Evolutionary conservation across 2,113 vertebrate genomes (phyloP), one percentile per base, ranked within the genome.

Genomic region (Trinectes maculatus): DNA sequence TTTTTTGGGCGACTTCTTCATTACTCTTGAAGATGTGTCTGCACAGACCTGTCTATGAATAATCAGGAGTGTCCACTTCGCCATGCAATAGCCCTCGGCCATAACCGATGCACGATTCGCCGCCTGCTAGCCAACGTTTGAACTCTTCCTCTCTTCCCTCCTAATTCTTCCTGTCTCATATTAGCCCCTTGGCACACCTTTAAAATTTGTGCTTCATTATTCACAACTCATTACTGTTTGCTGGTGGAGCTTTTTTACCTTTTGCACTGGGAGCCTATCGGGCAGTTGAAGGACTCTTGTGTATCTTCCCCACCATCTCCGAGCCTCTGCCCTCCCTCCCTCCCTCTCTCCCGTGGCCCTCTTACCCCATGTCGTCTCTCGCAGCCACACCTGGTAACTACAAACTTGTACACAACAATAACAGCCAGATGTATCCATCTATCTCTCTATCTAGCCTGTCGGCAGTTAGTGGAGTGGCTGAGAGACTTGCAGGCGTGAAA

Each of bases 321-420:
- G 16, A 48, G 28, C 24, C 25, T 29, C 52, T 29, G 16, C 18
- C 59, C 26, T 25, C 53, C 37, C 33, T 21, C 48, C 57, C 39
- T 19, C 18, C 22, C 40, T 31, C 18, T n/a, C 33, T 42, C 59
- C 22, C 21, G 6, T 64, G 42, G 39, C 60, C 67, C 57, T 61
- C 28, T 16, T 15, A 55, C 80, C 66, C 52, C 55, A 42, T 71
- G 70, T 80, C 66, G 63, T 70, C 65, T 66, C 59, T 74, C 26
- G 58, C 61, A 76, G 70, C 81, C 83, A 83, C 83, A 85, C 82
- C 87, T 89, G 85, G 89, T 91, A 92, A 89, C 88, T 92, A 88
- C 89, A 90, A 91, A 93, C 92, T 90, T 91, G 87, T 92, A 90
- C 91, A 90, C 91, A 92, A 91, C 87, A 91, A 90, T 89, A 91